Evolutionary conservation across 2,113 vertebrate genomes (phyloP), one percentile per base, ranked within the genome.

Genomic region (Laticauda colubrina): DNA sequence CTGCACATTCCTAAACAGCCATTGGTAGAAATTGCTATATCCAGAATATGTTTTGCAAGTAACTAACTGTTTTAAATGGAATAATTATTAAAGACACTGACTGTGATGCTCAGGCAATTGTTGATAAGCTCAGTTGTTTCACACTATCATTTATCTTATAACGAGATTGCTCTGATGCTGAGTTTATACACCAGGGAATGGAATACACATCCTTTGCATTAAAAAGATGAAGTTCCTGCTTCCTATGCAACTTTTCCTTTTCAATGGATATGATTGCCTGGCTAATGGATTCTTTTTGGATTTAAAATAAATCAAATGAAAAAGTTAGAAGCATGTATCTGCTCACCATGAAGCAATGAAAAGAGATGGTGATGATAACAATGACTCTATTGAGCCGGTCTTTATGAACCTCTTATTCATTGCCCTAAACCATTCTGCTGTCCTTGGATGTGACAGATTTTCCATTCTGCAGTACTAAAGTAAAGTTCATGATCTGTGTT

Each of bases 1-100:
- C 96, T 96, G 91, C 5, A 94, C 97, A 96, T 98, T 98, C 97
- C 97, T 97, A 97, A 97, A 97, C 97, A 98, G 96, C 95, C 96
- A 95, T 97, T 95, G 14, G 1, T 98, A 97, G 97, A 98, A 98
- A 98, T 97, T 97, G 97, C 97, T 97, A 95, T 93, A 97, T 97
- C 97, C 96, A 95, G 97, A 97, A 97, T 96, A 93, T 96, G 96
- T 97, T 98, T 98, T 98, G 96, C 94, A 95, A 96, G 96, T 97
- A 98, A 97, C 97, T 97, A 97, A 97, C 96, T 97, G 95, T 96
- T 97, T 97, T 97, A 98, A 98, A 97, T 96, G 97, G 92, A 97
- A 96, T 98, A 98, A 98, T 98, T 98, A 97, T 95, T 96, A 98
- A 97, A 98, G 96, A 95, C 96, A 96, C 57, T 91, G 96, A 92